These are phyloP conservation scores for Ctenochaetus hawaiiensis DNA, from an alignment of 2,797 vertebrate species.

Conservation along the genomic window DNA sequence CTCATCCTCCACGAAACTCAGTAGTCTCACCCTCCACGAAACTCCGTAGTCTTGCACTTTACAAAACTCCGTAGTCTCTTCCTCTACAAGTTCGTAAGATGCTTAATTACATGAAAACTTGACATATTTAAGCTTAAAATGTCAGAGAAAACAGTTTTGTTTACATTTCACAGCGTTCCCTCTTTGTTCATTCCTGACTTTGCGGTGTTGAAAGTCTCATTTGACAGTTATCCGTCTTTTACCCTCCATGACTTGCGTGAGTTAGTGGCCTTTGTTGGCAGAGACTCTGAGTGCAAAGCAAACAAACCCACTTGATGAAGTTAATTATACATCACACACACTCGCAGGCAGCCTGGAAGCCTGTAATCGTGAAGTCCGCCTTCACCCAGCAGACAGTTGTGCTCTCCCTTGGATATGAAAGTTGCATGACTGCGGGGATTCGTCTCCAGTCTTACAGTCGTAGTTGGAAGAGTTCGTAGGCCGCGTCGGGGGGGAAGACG, in stretches of 20 bases:
- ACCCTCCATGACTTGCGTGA: background rate
- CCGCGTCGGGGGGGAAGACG: background rate
- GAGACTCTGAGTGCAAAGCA: constrained; percentile 21
- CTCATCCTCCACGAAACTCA: too few species aligned
- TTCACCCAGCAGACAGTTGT: constrained; percentile 31
- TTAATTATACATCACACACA: constrained; percentile 68
- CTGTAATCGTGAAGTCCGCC: constrained; percentile 35
- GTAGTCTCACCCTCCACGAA: too few species aligned
- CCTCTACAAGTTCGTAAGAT: background rate
- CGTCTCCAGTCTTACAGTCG: background rate
- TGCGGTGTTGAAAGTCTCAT: background rate
- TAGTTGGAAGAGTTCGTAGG: constrained; percentile 29
- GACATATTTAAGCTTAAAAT: background rate
- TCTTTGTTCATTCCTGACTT: constrained; percentile 9
- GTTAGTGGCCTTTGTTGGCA: constrained; percentile 46
- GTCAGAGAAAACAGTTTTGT: background rate
- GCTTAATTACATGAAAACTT: background rate
- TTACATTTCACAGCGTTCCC: constrained; percentile 2
- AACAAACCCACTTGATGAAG: constrained; percentile 52
- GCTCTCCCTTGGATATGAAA: constrained; percentile 39
- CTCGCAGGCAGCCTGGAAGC: constrained; percentile 34
- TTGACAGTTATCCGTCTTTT: constrained; percentile 21
- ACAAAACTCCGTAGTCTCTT: too few species aligned
- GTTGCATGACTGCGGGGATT: constrained; percentile 26
- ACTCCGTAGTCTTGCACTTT: too few species aligned